phyloP scores from a whole-genome alignment of 2,888 invertebrate genomes.

The Calliphora vomitoria region DNA sequence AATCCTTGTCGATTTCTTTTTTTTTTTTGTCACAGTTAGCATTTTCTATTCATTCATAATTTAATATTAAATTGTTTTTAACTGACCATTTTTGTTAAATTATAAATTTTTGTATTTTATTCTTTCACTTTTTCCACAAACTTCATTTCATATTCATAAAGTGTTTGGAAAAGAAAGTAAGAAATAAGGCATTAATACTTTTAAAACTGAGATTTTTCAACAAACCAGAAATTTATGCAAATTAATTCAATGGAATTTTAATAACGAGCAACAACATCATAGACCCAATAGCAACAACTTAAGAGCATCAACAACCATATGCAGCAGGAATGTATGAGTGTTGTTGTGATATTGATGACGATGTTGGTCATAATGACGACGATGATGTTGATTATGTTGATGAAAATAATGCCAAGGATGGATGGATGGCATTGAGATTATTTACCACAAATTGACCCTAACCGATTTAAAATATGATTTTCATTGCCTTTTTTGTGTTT shows the following conservation, averaged over 20 bases:
- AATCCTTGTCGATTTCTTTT: neutral
- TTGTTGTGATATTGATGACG: constrained; percentile 26
- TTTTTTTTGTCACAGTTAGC: neutral
- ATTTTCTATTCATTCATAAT: constrained; percentile 5
- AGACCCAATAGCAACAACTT: neutral
- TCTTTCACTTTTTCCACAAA: neutral
- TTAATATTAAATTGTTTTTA: constrained; percentile 17
- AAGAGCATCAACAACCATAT: neutral
- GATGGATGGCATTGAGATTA: constrained; percentile 31
- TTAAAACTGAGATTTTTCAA: constrained; percentile 47
- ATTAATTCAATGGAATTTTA: constrained; percentile 60
- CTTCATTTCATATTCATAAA: constrained; percentile 52
- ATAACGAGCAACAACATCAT: constrained; percentile 21
- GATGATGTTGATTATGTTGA: neutral
- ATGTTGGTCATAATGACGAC: neutral
- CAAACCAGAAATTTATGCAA: constrained; percentile 54
- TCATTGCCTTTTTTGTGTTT: constrained; percentile 1
- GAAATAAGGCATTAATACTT: constrained; percentile 39
- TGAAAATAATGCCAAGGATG: constrained; percentile 6
- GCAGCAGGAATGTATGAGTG: neutral
- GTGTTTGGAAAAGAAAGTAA: constrained; percentile 24
- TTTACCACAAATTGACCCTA: constrained; percentile 47
- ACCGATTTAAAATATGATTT: constrained; percentile 37
- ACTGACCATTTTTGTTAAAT: constrained; percentile 17
- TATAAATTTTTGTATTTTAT: neutral